A percentile compares a stretch with the other conserved stretches of the same genome.
Conservation (phyloP, 2,888 invertebrate species). For the Tiliacea citrago region DNA sequence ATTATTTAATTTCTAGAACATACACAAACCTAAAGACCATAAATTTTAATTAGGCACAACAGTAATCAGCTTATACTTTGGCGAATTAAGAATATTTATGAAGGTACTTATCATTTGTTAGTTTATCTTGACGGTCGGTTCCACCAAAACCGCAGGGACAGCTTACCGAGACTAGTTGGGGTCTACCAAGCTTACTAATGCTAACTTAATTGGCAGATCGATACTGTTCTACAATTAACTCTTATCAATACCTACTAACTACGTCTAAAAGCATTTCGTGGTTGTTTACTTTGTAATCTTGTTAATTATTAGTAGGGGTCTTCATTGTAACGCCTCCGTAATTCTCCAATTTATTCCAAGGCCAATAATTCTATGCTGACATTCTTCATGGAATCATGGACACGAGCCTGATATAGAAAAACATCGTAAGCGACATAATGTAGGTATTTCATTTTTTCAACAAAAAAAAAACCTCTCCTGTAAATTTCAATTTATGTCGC, state of each 20-base stretch:
- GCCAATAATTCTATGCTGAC: neutral
- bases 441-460: no score
- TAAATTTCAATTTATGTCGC: no score
- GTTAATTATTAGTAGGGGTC: neutral
- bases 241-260: conserved; percentile 20
- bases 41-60: conserved; percentile 54
- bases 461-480: no score
- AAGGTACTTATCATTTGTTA: conserved; percentile 20
- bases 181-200: conserved; percentile 5
- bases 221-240: conserved; percentile 41
- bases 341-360: neutral
- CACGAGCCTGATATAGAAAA: no score
- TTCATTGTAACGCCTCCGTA: conserved; percentile 2
- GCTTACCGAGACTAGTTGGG: conserved; percentile 3
- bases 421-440: no score
- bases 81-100: conserved; percentile 36
- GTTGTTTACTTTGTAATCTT: conserved; percentile 46
- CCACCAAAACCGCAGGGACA: neutral
- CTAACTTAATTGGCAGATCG: conserved; percentile 33
- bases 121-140: conserved; percentile 19
- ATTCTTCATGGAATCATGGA: neutral
- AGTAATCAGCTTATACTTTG: conserved; percentile 48
- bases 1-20: conserved; percentile 31
- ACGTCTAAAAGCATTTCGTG: conserved; percentile 35
- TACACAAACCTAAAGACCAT: conserved; percentile 24